Evolutionary conservation across 1,140 invertebrate genomes (phyloP).

Genomic region (Drosophila baimaii): DNA sequence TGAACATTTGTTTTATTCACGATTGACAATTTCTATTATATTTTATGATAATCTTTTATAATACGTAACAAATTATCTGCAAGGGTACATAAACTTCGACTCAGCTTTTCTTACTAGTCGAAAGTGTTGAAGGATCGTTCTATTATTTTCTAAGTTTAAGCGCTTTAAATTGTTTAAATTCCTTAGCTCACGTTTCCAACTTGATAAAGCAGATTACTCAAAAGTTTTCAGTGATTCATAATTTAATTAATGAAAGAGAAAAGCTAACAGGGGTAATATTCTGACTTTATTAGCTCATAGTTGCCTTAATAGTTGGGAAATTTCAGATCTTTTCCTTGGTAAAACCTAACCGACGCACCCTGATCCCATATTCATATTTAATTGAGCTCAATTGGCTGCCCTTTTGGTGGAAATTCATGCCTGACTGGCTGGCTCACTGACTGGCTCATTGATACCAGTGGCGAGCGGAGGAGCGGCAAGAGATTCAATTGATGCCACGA

Average conservation of each 20-base stretch:
- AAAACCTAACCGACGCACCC: constrained; percentile 20
- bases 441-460: constrained; percentile 50
- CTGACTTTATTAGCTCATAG: neutral
- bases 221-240: neutral
- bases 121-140: too few species aligned
- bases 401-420: constrained; percentile 67
- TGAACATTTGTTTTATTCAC: too few species aligned
- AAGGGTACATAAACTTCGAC: too few species aligned
- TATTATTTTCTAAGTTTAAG: too few species aligned
- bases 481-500: constrained; percentile 77
- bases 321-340: neutral
- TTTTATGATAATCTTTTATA: too few species aligned
- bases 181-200: neutral
- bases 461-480: constrained; percentile 12
- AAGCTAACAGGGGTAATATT: neutral
- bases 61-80: too few species aligned
- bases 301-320: neutral
- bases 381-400: constrained; percentile 78
- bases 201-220: neutral
- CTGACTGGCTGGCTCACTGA: constrained; percentile 46
- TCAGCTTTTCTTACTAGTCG: too few species aligned
- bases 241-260: neutral
- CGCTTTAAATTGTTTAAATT: neutral
- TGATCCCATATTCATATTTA: constrained; percentile 52
- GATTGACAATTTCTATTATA: too few species aligned